A percentile compares a stretch with the other conserved stretches of the same genome.
phyloP scores from a whole-genome alignment of 2,797 vertebrate genomes.

The Peromyscus melanophrys region DNA sequence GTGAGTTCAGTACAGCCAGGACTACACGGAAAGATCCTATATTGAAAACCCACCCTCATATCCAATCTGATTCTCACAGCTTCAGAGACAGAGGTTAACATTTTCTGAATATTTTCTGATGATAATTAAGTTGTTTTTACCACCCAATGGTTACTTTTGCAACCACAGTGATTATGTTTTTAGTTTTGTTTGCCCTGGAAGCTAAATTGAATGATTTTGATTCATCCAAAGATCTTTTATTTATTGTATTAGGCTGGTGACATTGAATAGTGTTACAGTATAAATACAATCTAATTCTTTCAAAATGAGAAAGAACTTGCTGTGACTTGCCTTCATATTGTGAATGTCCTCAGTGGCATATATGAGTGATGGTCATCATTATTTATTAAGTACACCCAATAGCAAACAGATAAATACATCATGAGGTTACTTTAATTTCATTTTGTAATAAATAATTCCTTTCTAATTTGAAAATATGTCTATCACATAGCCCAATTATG shows the following conservation, averaged over 20 bases:
- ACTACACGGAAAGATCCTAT: neutral
- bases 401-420: neutral
- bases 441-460: neutral
- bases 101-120: neutral
- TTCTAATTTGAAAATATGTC: neutral
- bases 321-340: neutral
- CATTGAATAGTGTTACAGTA: neutral
- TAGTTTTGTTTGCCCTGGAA: neutral
- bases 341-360: neutral
- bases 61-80: neutral
- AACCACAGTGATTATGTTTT: neutral
- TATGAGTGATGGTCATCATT: neutral
- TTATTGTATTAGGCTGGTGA: neutral
- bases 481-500: neutral
- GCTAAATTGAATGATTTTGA: neutral
- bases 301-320: neutral
- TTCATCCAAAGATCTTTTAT: neutral
- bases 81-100: too few species aligned
- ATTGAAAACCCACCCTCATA: neutral
- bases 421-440: neutral
- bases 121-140: neutral
- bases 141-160: neutral
- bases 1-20: neutral
- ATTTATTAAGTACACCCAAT: neutral
- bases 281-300: constrained; percentile 1